Evolutionary conservation across 2,113 vertebrate species (phyloP), one percentile per base, ranked within the genome.

Genomic region (Vanacampus margaritifer): DNA sequence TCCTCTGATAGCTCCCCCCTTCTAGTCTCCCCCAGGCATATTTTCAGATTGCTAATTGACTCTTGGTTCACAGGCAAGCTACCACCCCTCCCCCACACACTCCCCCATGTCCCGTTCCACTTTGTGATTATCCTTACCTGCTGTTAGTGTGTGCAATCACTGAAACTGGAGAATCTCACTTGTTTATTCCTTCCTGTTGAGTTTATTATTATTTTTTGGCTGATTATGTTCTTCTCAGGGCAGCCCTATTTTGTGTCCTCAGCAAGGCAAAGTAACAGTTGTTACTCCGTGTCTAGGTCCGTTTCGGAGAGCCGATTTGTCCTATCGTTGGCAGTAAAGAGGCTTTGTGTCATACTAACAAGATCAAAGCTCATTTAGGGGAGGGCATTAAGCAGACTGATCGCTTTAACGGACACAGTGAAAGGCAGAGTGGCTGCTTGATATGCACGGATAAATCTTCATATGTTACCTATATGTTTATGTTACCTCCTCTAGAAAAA

Each of bases 311-410:
- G 84, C 84, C 78, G 83, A 88, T 90, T 89, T 89, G 76, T 83
- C 81, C 82, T 89, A 90, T 91, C 89, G 65, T 78, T 90, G 84
- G 87, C 84, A 86, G 87, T 82, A 91, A 91, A 91, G 90, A 89
- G 85, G 90, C 88, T 91, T 91, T 91, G 87, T 89, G 82, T 90
- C 50, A 72, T 41, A 10, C 87, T 90, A 90, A 91, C 83, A 72
- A 90, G 88, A 91, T 89, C 89, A 90, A 85, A 89, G 88, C 88
- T 89, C 87, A 86, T 90, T 90, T 86, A 88, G 85, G 68, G 74
- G 78, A 80, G 79, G 82, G 88, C 88, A 88, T 91, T 89, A 89
- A 87, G 56, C 81, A 81, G 81, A 73, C 82, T 74, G 83, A 87
- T 83, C 76, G 83, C 78, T 86, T 80, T 83, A 85, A 83, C 79